Evolutionary conservation across 1,140 invertebrate genomes (phyloP), one percentile per base, ranked within the genome.

Genomic region (Acyrthosiphon pisum): DNA sequence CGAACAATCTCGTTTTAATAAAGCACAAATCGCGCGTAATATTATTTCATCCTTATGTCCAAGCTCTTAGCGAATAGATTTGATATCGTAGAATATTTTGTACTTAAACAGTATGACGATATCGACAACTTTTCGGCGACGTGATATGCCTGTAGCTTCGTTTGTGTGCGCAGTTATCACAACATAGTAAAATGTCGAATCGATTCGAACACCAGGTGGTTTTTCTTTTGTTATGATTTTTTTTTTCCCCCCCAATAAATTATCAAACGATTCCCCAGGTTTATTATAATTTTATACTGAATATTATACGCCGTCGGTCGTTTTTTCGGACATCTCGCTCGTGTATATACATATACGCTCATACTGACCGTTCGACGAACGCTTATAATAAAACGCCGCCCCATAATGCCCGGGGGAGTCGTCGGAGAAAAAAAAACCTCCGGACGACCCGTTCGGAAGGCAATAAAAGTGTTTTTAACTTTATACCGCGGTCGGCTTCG

Each of bases 381-480:
- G 89, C 46, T 26, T 41, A 35, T 68, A 30, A 68, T 90, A 90
- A 60, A 90, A 68, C 53, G n/a, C 14, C 22, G 26, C 8, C 2
- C 41, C 4, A 41, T 41, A 91, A 91, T 91, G 3, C 90, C 68
- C 90, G 4, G 30, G 56, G 68, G 90, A 91, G 30, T n/a, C 37
- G 20, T 91, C 68, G n/a, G 46, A 48, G 23, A 46, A 46, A 46
- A 91, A 91, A n/a, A n/a, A 68, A 41, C 41, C 30, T 8, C 41
- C 41, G 41, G 23, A 26, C 20, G 30, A 23, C 46, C 41, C 41
- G 44, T 44, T 81, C 48, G 90, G 46, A 76, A 26, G 41, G 90
- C 68, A 91, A 91, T 91, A 91, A 91, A 91, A 83, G 44, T 81
- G 44, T 91, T 84, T 91, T 91, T 81, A 81, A 91, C 60, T 91